Conservation (phyloP, 2,797 vertebrate species). For the Morus bassanus region DNA sequence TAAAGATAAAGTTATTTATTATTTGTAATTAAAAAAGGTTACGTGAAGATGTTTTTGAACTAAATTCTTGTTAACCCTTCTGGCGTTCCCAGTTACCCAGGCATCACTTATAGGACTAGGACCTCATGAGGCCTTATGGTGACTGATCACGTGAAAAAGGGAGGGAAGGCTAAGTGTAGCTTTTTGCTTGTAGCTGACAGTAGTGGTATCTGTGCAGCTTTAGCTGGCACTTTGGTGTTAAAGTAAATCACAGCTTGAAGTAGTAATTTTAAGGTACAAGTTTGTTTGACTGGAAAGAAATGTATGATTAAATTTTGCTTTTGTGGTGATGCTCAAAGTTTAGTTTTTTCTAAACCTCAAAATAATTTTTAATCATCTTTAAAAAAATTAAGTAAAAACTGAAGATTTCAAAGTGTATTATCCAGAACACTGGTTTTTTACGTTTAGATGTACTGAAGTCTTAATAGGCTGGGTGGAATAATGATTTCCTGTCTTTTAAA, state of each 20-base stretch:
- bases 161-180: background rate
- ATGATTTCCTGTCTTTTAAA: background rate
- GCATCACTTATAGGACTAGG: rapidly evolving
- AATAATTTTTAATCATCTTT: background rate
- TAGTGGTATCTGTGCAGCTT: background rate
- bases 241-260: background rate
- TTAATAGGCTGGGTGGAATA: background rate
- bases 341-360: background rate
- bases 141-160: background rate
- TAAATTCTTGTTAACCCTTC: background rate
- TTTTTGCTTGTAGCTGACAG: background rate
- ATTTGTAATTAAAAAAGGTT: background rate
- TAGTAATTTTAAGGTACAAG: background rate
- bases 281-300: background rate
- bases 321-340: background rate
- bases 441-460: background rate
- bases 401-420: background rate
- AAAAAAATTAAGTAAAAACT: background rate
- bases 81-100: background rate
- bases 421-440: background rate
- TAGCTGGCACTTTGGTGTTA: background rate
- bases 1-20: background rate
- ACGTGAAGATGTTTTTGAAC: background rate
- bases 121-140: background rate
- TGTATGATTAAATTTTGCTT: background rate